Base-by-base conservation (phyloP, 1,140 invertebrate species). In the Archivesica marissinica region DNA sequence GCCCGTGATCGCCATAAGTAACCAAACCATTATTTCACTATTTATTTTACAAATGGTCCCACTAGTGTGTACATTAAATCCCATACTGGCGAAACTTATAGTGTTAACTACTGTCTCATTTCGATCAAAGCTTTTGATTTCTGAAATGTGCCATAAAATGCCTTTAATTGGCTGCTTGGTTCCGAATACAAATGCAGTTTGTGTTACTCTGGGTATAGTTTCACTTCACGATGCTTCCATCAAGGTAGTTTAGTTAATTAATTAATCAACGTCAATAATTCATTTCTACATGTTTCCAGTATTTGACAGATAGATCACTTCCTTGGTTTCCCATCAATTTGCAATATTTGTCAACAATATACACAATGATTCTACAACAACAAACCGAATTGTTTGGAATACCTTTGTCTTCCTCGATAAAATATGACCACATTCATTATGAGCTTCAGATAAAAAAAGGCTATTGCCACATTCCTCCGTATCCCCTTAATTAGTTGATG, bases 381-480 rank as follows among this genome's bases (percentile, higher is more conserved):
- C 66, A 25, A 70, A 41, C 7, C 23, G 25, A 47, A 44, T 72
- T 47, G 41, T 47, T 72, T 50, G 39, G 44, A 44, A 72, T 47
- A 47, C n/a, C 68, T 72, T 72, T 72, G 68, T 72, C 50, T 72
- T 33, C 25, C 50, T 44, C 38, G 64, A 68, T 44, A 64, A 35
- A 64, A 44, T 56, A 50, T 6, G 41, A 50, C 50, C 13, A 30
- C 25, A 66, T 35, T 72, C 39, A 38, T 72, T 72, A 64, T 33
- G 59, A 64, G 23, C 13, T 11, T 28, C 66, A 2, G 28, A 50
- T 72, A 52, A 33, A 52, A 72, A 25, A 33, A 9, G n/a, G n/a
- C 68, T 41, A 50, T 30, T 41, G 68, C 41, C 68, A 72, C 28
- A 72, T 72, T 47, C 68, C 68, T 33, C 1, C 15, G 68, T 72